These are phyloP conservation scores for Phaethon lepturus DNA, from an alignment of 2,113 vertebrate species.

Conservation along the genomic window DNA sequence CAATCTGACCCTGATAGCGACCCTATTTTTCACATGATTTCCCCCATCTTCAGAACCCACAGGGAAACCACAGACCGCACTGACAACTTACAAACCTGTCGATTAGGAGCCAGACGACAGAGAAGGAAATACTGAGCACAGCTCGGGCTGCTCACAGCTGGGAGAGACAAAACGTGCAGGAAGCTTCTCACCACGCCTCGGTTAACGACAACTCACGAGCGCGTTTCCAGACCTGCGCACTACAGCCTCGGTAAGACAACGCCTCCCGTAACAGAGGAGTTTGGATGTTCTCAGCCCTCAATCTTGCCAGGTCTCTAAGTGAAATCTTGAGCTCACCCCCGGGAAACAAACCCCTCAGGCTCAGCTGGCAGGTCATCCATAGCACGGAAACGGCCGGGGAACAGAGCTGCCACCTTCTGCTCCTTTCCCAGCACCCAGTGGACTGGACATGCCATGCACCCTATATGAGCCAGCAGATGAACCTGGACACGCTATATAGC, in stretches of 20 bases:
- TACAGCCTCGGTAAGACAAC: rapidly evolving
- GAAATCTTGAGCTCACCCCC: rapidly evolving
- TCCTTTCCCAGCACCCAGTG: rapidly evolving
- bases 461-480: rapidly evolving
- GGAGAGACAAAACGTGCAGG: not conserved
- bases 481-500: rapidly evolving
- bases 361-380: rapidly evolving
- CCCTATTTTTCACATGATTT: not conserved
- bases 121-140: not conserved
- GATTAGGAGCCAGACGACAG: not conserved
- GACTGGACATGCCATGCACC: rapidly evolving
- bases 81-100: not conserved
- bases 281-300: not conserved
- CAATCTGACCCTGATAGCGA: not conserved
- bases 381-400: rapidly evolving
- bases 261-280: rapidly evolving
- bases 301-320: rapidly evolving
- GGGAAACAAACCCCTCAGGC: not conserved
- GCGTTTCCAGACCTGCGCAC: rapidly evolving
- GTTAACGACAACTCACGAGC: not conserved
- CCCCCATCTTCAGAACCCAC: not conserved
- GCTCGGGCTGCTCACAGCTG: not conserved
- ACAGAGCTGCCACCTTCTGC: not conserved
- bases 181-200: rapidly evolving
- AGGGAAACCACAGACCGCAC: conserved; percentile 63